Conservation (phyloP, 2,797 vertebrate species). For the Esox masquinongy region DNA sequence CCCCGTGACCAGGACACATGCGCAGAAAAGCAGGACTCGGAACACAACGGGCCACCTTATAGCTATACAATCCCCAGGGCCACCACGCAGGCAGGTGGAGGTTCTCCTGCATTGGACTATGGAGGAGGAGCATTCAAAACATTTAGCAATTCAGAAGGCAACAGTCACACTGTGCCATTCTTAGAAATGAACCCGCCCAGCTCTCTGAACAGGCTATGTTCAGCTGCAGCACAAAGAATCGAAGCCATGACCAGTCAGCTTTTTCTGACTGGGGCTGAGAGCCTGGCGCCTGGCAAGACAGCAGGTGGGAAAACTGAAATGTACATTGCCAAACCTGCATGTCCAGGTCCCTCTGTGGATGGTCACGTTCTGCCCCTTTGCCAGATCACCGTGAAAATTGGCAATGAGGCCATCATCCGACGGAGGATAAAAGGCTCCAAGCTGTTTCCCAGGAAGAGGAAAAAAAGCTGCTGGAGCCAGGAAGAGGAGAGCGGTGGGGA, state of each 20-base stretch:
- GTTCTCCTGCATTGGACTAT: constrained; percentile 75
- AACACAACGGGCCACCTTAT: constrained; percentile 65
- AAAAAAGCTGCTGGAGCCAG: constrained; percentile 55
- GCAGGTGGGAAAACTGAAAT: constrained; percentile 87
- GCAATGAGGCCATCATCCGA: constrained; percentile 94
- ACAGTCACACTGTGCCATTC: constrained; percentile 59
- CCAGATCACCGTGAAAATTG: constrained; percentile 98
- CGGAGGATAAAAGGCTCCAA: constrained; percentile 93
- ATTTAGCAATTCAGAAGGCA: constrained; percentile 59
- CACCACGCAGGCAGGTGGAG: constrained; percentile 77
- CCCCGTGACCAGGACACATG: constrained; percentile 55
- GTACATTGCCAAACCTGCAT: constrained; percentile 95
- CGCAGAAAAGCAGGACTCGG: constrained; percentile 40
- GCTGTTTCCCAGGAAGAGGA: constrained; percentile 84
- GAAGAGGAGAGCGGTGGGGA: constrained; percentile 62
- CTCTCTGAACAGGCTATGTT: constrained; percentile 76
- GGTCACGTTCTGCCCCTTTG: constrained; percentile 89
- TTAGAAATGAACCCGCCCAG: constrained; percentile 53
- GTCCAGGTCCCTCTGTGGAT: constrained; percentile 89
- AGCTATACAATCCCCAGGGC: constrained; percentile 75
- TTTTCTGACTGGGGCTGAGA: constrained; percentile 67
- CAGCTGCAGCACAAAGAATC: constrained; percentile 75
- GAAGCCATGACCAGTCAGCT: constrained; percentile 79
- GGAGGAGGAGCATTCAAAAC: constrained; percentile 66
- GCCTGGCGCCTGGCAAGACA: constrained; percentile 66